Conservation (phyloP, 2,888 invertebrate genomes). For the Biston stratarius region DNA sequence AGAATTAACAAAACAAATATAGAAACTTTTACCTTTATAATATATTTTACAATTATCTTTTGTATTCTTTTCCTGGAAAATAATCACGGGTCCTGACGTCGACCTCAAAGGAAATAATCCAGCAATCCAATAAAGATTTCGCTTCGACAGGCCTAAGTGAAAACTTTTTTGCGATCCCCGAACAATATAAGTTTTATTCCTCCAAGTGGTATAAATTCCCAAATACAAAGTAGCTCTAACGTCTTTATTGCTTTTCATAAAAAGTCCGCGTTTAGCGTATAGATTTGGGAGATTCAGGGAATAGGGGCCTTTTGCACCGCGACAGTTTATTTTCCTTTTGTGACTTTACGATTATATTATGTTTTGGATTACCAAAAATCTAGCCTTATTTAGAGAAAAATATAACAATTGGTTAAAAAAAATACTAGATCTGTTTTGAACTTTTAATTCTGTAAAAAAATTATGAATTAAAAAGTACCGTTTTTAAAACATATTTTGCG, state of each 20-base stretch:
- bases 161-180: conserved; percentile 80
- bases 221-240: conserved; percentile 85
- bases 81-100: conserved; percentile 55
- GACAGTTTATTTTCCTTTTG: conserved; percentile 55
- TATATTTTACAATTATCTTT: conserved; percentile 55
- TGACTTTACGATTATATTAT: not conserved
- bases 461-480: too few species aligned
- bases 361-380: too few species aligned
- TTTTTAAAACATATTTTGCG: too few species aligned
- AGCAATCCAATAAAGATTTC: conserved; percentile 81
- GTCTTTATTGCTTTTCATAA: conserved; percentile 86
- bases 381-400: too few species aligned
- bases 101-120: conserved; percentile 77
- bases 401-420: too few species aligned
- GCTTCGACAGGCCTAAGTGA: conserved; percentile 81
- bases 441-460: too few species aligned
- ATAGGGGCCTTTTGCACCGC: conserved; percentile 58
- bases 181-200: conserved; percentile 85
- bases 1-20: too few species aligned
- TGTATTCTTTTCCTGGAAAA: conserved; percentile 60
- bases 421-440: too few species aligned
- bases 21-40: not conserved
- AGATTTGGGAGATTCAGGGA: conserved; percentile 69
- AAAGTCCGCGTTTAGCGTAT: conserved; percentile 76
- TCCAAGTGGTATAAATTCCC: conserved; percentile 84